Base-by-base conservation (phyloP, 1,140 invertebrate species). In the Cecropterus lyciades region DNA sequence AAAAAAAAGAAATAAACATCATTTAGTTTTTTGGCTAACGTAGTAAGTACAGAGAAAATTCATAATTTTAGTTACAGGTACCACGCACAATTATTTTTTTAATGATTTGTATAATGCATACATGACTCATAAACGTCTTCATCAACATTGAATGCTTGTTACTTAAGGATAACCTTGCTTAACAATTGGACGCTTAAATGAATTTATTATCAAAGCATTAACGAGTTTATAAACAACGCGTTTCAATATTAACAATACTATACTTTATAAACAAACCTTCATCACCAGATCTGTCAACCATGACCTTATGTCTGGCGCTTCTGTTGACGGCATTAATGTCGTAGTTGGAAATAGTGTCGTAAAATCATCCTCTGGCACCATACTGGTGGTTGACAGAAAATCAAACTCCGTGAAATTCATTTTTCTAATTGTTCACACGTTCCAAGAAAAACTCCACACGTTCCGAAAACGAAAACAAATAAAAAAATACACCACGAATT, bases 321-420 rank as follows among this genome's bases (percentile, higher is more conserved):
- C 55, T 13, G 62, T 60, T 3, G 79, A 66, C 3, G 56, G 69
- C 8, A 74, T 75, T 3, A 60, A 57, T 4, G 75, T 79, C 0
- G 75, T 72, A 1, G 77, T 68, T 5, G 67, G 59, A 7, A 59
- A 64, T 33, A 59, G 60, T 0, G 64, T 59, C 27, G 59, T 62
- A 8, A 62, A 67, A 4, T 48, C 57, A 62, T 62, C 51, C 57
- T 52, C 59, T 10, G 68, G 56, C 27, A 66, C 14, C 20, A 68
- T 55, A 43, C 64, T 72, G 3, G 68, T 56, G 8, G 69, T 74
- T 5, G 73, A 37, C 11, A 79, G 43, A 15, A 78, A 77, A 62
- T 74, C 64, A 10, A 78, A 60, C 53, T 83, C 83, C 65, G 80
- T 82, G 15, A 70, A 52, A 79, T 85, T 87, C 82, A 85, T 85